Base-by-base conservation (phyloP, 2,113 vertebrate species). In the Aix galericulata region DNA sequence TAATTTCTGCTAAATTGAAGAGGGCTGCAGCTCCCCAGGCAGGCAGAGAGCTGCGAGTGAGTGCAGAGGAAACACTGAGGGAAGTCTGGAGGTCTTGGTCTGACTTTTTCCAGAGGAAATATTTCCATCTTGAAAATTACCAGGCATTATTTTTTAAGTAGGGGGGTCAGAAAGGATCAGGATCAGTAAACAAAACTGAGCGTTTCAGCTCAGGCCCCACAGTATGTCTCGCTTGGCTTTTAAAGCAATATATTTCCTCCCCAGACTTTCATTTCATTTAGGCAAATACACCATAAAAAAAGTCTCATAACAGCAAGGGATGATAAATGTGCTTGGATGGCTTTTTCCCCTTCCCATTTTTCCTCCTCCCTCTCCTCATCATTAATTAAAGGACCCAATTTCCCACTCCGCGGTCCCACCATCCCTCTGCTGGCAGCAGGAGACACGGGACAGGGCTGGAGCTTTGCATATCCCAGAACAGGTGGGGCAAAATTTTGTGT, bases 361-460 rank as follows among this genome's bases (percentile, higher is more conserved):
- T 55, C 48, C 40, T 44, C 27, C 25, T 72, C 66, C n/a, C 31
- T 91, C 74, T 26, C 63, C 23, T 75, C 50, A 59, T 64, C 59
- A 16, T 17, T 58, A 81, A 68, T 80, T 69, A 53, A 48, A 86
- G n/a, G 52, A 27, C 26, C 48, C 1, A 2, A 3, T 68, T 89
- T 87, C 62, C 52, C 23, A 7, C 26, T 3, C 27, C 3, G 1
- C 1, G 3, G 8, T 68, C 40, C 29, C 44, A 55, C 27, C 26
- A 62, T 48, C 46, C 50, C 10, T 1, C 36, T 2, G 8, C n/a
- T 68, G 64, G 9, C 23, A 31, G 12, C 31, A 36, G 38, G 36
- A 6, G 18, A 6, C 26, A 1, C 0, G 8, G 50, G 32, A 40
- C 4, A 63, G 27, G 11, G 62, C 31, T 8, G 1, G 31, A 6